Conservation (phyloP, 1,140 invertebrate genomes). For the Eueides isabella region DNA sequence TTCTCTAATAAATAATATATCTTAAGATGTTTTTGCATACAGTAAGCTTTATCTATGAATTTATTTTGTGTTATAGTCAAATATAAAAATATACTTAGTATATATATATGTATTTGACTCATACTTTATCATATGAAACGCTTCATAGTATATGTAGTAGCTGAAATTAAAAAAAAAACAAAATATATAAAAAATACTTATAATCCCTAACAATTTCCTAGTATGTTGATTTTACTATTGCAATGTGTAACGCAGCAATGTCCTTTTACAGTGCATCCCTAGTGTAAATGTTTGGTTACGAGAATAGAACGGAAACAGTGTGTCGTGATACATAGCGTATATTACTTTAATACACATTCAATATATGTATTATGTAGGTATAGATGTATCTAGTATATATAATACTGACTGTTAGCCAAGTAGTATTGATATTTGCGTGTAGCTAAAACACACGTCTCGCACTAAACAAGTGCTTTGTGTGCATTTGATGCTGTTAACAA, state of each 20-base stretch:
- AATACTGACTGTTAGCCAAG: neutral
- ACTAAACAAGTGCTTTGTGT: conserved; percentile 10
- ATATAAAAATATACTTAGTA: too few relatives aligned
- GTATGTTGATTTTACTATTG: neutral
- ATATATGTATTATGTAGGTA: neutral
- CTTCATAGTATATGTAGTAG: too few relatives aligned
- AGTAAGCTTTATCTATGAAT: neutral
- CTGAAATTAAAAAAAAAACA: too few relatives aligned
- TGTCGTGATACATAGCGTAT: conserved; percentile 6
- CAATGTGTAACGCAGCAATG: conserved; percentile 24
- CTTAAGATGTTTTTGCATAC: neutral
- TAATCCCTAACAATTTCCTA: neutral
- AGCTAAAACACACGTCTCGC: conserved; percentile 1
- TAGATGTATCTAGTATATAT: neutral
- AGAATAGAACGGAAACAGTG: conserved; percentile 44
- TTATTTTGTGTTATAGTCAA: neutral
- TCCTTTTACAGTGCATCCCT: conserved; percentile 34
- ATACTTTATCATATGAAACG: too few relatives aligned
- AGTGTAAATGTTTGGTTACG: conserved; percentile 41
- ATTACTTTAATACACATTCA: neutral
- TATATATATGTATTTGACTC: too few relatives aligned
- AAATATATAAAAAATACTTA: neutral
- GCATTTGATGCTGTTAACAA: conserved; percentile 8
- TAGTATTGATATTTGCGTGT: conserved; percentile 11
- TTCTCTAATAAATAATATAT: too few relatives aligned